These are phyloP conservation scores for Galleria mellonella DNA, from an alignment of 1,140 invertebrate genomes.

Conservation along the genomic window DNA sequence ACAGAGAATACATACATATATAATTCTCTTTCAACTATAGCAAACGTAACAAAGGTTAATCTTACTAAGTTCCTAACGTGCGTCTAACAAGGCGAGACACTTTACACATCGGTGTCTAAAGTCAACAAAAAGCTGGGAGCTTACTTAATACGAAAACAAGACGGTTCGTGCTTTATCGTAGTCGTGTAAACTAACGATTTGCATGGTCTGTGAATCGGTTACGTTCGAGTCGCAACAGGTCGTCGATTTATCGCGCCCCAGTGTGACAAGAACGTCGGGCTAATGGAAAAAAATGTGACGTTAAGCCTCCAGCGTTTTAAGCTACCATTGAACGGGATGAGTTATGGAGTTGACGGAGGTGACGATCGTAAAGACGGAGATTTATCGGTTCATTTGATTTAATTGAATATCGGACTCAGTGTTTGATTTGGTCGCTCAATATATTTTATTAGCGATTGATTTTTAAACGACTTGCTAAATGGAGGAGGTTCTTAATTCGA, in stretches of 20 bases:
- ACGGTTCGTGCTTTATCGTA: not conserved
- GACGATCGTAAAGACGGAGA: conserved; percentile 26
- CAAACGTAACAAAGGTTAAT: not conserved
- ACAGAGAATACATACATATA: conserved; percentile 4
- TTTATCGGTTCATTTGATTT: conserved; percentile 41
- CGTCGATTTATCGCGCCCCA: conserved; percentile 39
- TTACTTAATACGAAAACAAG: no score
- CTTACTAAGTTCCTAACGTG: not conserved
- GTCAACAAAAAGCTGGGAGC: conserved; percentile 1
- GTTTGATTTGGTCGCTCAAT: not conserved
- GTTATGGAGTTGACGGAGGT: conserved; percentile 25
- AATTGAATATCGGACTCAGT: conserved; percentile 2
- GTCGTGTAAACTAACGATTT: conserved; percentile 33
- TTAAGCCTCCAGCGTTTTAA: conserved; percentile 33
- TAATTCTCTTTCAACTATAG: not conserved
- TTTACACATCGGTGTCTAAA: not conserved
- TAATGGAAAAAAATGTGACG: conserved; percentile 59
- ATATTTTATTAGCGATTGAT: no score
- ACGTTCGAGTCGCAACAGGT: conserved; percentile 49
- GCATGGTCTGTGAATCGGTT: conserved; percentile 34
- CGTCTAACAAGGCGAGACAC: not conserved
- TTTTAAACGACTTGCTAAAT: no score
- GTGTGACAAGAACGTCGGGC: conserved; percentile 30
- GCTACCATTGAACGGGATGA: conserved; percentile 38
- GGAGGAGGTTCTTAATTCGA: no score